Evolutionary conservation across 1,140 invertebrate genomes (phyloP).

Genomic region (Trichonephila clavipes): DNA sequence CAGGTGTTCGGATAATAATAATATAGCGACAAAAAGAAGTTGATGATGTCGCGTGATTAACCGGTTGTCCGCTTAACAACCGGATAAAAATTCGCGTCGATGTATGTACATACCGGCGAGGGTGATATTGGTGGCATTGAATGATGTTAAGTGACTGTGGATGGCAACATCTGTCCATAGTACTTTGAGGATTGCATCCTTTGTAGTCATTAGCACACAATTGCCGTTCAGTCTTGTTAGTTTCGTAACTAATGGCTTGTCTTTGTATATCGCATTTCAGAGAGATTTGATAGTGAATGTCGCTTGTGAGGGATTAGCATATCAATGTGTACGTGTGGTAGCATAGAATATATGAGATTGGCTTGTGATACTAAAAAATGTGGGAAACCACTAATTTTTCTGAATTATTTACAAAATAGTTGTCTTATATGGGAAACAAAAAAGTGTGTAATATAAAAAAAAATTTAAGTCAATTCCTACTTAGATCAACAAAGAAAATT

Average conservation of each 20-base stretch:
- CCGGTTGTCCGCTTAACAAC: slow-evolving; percentile 29
- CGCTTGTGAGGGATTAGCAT: too few relatives aligned
- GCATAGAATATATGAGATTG: too few relatives aligned
- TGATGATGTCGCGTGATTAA: slow-evolving; percentile 67
- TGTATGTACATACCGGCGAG: neutral
- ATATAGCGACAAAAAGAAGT: slow-evolving; percentile 49
- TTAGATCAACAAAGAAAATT: too few relatives aligned
- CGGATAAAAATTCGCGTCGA: slow-evolving; percentile 2
- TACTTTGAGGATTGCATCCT: neutral
- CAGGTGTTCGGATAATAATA: slow-evolving; percentile 67
- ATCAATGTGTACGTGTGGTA: too few relatives aligned
- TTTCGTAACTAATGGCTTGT: neutral
- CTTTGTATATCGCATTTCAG: neutral
- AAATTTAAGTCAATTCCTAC: too few relatives aligned
- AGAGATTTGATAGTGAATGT: neutral
- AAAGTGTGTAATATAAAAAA: too few relatives aligned
- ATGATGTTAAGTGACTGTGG: neutral
- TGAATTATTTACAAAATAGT: too few relatives aligned
- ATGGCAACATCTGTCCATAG: neutral
- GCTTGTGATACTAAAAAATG: too few relatives aligned
- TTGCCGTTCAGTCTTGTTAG: neutral
- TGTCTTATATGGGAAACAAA: too few relatives aligned
- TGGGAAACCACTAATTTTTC: too few relatives aligned
- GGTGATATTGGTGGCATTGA: slow-evolving; percentile 21
- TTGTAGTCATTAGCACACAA: slow-evolving; percentile 43